Evolutionary conservation across 2,797 vertebrate genomes (phyloP).

Genomic region (Gymnoscopelus microlampas): DNA sequence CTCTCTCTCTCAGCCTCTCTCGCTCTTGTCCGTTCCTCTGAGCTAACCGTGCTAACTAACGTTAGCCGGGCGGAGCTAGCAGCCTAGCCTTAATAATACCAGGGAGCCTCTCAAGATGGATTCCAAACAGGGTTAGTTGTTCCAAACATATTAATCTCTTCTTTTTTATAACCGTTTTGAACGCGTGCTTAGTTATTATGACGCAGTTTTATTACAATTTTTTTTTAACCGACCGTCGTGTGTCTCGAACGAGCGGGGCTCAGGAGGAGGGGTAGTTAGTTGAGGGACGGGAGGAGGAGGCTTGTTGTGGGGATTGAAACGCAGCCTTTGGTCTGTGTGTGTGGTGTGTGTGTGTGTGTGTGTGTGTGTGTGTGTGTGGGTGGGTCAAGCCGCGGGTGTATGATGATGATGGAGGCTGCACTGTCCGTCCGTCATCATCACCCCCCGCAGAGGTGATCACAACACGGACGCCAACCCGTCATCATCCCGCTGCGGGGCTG

Average conservation of each 20-base stretch:
- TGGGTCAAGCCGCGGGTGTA: slow-evolving; percentile 52
- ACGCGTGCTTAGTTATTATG: too few species aligned
- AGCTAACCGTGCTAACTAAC: neutral
- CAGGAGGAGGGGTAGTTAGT: neutral
- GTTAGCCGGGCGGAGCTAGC: slow-evolving; percentile 47
- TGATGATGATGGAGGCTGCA: neutral
- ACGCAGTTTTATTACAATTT: too few species aligned
- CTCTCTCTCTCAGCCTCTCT: slow-evolving; percentile 5
- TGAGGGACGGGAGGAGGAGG: neutral
- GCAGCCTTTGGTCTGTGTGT: too few species aligned
- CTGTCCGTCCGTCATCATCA: neutral
- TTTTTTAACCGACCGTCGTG: too few species aligned
- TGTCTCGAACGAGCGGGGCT: too few species aligned
- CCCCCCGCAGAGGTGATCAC: neutral
- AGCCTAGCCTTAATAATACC: too few species aligned
- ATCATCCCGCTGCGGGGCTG: too few species aligned
- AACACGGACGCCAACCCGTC: neutral
- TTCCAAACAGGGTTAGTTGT: slow-evolving; percentile 89
- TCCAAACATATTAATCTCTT: slow-evolving; percentile 36
- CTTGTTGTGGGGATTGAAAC: neutral
- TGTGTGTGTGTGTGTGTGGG: neutral
- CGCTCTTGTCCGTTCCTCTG: slow-evolving; percentile 17
- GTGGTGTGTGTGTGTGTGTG: too few species aligned
- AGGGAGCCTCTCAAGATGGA: slow-evolving; percentile 84
- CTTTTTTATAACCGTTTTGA: too few species aligned